These are phyloP conservation scores for Liasis olivaceus DNA, from an alignment of 2,797 vertebrate species.

Conservation along the genomic window DNA sequence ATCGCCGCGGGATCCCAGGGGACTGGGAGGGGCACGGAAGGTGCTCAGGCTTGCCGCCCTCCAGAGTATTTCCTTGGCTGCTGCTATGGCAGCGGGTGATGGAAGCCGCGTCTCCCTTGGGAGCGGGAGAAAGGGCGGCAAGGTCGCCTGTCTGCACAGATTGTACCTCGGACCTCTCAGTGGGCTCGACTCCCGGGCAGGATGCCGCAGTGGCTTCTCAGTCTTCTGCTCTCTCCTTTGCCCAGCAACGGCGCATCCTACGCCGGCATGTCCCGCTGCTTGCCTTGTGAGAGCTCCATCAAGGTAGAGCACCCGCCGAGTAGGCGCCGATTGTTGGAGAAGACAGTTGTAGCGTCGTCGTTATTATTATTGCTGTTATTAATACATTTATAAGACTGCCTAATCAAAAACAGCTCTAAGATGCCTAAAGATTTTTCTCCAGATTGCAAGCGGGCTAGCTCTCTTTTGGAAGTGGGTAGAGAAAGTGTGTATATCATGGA, in stretches of 20 bases:
- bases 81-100: slow-evolving; percentile 19
- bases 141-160: not conserved
- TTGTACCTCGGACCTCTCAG: not conserved
- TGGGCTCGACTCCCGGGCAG: slow-evolving; percentile 37
- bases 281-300: slow-evolving; percentile 24
- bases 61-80: not conserved
- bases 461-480: not conserved
- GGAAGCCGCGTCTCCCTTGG: not conserved
- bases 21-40: not conserved
- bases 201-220: slow-evolving; percentile 68
- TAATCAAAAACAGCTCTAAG: not conserved
- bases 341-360: too few species aligned
- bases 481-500: not conserved
- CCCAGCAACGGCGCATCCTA: not conserved
- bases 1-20: not conserved
- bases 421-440: not conserved
- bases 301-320: slow-evolving; percentile 45
- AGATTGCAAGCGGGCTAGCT: not conserved
- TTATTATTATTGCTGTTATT: too few species aligned
- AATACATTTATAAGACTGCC: too few species aligned
- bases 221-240: slow-evolving; percentile 64
- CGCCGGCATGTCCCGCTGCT: not conserved
- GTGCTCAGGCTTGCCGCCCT: not conserved
- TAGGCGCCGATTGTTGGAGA: too few species aligned
- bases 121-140: slow-evolving; percentile 53